Conservation (phyloP, 2,888 invertebrate species). For the Leptarthrus brevirostris region DNA sequence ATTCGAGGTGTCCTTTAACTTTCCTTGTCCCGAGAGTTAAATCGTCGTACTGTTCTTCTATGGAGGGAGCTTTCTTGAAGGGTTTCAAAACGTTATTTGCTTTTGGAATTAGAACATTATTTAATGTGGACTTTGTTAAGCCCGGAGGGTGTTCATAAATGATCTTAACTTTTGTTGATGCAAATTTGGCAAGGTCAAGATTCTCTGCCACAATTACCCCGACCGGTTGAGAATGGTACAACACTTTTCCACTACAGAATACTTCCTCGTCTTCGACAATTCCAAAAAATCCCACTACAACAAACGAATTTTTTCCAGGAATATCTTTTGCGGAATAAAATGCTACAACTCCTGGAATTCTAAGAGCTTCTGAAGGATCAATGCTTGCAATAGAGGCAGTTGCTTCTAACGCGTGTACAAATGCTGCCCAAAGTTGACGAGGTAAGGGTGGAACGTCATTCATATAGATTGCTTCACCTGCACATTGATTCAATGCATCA, state of each 20-base stretch:
- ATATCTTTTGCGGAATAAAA: constrained; percentile 74
- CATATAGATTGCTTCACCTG: constrained; percentile 74
- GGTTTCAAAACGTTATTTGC: constrained; percentile 57
- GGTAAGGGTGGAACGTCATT: constrained; percentile 71
- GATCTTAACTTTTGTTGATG: constrained; percentile 71
- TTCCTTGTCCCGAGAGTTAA: constrained; percentile 56
- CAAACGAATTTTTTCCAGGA: constrained; percentile 73
- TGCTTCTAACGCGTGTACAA: constrained; percentile 48
- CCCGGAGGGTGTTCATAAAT: constrained; percentile 60
- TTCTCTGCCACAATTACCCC: constrained; percentile 74
- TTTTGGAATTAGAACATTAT: background rate
- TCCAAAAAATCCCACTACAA: constrained; percentile 57
- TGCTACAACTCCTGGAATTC: constrained; percentile 72
- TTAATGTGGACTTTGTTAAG: constrained; percentile 54
- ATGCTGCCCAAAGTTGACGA: constrained; percentile 67
- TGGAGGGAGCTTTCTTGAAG: constrained; percentile 55
- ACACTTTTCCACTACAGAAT: constrained; percentile 62
- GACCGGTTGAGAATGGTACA: constrained; percentile 73
- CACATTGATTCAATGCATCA: constrained; percentile 71
- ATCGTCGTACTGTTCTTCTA: background rate
- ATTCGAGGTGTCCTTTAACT: constrained; percentile 69
- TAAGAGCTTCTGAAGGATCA: constrained; percentile 70
- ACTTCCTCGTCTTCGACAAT: constrained; percentile 65
- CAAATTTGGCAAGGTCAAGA: constrained; percentile 71
- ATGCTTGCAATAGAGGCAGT: constrained; percentile 67